Percentiles rank a stretch among this genome's conserved stretches.
These are phyloP conservation scores for Cynopterus sphinx DNA, from an alignment of 2,797 vertebrate genomes.

Conservation along the genomic window DNA sequence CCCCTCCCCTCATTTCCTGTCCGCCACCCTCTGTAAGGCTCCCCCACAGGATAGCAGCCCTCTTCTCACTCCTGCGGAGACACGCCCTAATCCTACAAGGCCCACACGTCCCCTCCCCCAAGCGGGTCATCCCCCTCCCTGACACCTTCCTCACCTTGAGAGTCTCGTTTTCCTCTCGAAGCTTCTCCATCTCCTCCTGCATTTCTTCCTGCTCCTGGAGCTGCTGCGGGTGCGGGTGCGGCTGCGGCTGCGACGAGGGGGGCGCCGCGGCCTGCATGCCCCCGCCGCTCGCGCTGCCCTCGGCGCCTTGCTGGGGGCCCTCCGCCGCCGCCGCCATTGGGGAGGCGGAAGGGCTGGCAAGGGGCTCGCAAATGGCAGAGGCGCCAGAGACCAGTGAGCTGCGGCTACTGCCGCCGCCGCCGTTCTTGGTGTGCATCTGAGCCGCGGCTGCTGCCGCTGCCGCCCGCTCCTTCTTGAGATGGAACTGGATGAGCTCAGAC, in stretches of 20 bases:
- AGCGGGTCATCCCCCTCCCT: fast-evolving
- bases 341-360: conserved; percentile 53
- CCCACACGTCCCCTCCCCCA: conserved; percentile 56
- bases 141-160: conserved; percentile 92
- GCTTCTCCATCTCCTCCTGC: conserved; percentile 92
- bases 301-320: conserved; percentile 78
- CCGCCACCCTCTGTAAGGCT: background rate
- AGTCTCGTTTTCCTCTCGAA: conserved; percentile 95
- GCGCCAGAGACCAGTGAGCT: conserved; percentile 78
- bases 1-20: background rate
- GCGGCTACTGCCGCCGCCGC: conserved; percentile 77
- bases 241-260: conserved; percentile 73
- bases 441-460: conserved; percentile 88
- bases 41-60: background rate
- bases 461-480: conserved; percentile 94
- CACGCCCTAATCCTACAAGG: conserved; percentile 68
- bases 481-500: conserved; percentile 96
- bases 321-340: conserved; percentile 75
- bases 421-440: conserved; percentile 89
- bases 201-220: conserved; percentile 87
- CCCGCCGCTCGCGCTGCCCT: conserved; percentile 83
- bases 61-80: background rate
- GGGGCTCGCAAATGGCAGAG: conserved; percentile 76
- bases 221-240: conserved; percentile 80
- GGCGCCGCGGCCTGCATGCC: conserved; percentile 78